Evolutionary conservation across 2,113 vertebrate species (phyloP), one percentile per base, ranked within the genome.

Genomic region (Pristiophorus japonicus): DNA sequence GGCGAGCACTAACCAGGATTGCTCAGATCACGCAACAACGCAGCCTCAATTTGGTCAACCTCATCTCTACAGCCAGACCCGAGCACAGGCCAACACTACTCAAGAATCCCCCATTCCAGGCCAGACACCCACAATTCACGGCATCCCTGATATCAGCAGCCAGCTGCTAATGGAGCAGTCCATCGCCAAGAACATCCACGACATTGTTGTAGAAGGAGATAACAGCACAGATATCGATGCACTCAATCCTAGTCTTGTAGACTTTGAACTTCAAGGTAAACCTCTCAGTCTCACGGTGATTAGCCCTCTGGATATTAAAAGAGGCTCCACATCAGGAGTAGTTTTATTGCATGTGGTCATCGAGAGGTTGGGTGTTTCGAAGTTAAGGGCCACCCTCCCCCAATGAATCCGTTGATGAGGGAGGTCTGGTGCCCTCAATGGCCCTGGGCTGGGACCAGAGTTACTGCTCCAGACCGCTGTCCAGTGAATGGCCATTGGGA

Each of bases 161-260:
- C 96, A 97, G 96, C 96, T 97, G 96, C 97, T 98, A 96, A 96
- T 97, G 0, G 98, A 98, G 93, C 97, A 97, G 51, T 97, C 97
- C 0, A 96, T 97, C 1, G 96, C 97, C 96, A 97, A 97, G 95
- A 97, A 97, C 63, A 96, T 98, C 96, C 98, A 98, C 6, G 98
- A 99, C 27, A 96, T 98, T 0, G 97, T 98, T 30, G 95, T 98
- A 96, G 99, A 99, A 0, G 98, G 97, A 59, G 99, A 99, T 38
- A 97, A 97, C 91, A 97, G 97, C 95, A 98, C 97, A 0, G 99
- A 99, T 67, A 97, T 99, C 0, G 99, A 99, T 88, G 97, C 97
- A 24, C 98, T 99, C 62, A 99, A 99, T 88, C 99, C 99, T 0
- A 99, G 98, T 96, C 98, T 99, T 96, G 99, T 98, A 0, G 99